Evolutionary conservation across 2,113 vertebrate genomes (phyloP).

Genomic region (Helogale parvula): DNA sequence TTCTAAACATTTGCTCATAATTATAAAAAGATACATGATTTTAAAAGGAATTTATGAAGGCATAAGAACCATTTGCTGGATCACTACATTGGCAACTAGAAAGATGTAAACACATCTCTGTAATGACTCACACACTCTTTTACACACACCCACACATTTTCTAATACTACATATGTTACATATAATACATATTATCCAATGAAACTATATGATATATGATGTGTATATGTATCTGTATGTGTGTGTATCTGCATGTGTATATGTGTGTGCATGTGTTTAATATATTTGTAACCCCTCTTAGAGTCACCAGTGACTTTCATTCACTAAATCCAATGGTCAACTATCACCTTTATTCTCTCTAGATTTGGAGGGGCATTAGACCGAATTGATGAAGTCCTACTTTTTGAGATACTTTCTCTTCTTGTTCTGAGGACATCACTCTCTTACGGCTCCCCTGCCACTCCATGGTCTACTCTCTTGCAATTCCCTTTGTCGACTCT

Average conservation of each 20-base stretch:
- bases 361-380: background rate
- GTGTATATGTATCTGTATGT: background rate
- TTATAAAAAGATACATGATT: background rate
- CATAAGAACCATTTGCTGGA: background rate
- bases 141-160: background rate
- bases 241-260: background rate
- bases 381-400: background rate
- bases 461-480: background rate
- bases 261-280: background rate
- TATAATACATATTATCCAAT: background rate
- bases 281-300: background rate
- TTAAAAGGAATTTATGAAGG: background rate
- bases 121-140: background rate
- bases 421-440: background rate
- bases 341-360: background rate
- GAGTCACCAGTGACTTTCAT: background rate
- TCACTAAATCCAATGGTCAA: background rate
- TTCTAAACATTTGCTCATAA: background rate
- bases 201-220: background rate
- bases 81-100: background rate
- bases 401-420: background rate
- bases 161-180: background rate
- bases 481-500: background rate
- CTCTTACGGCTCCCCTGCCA: background rate
- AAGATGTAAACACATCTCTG: background rate